Evolutionary conservation across 2,888 invertebrate genomes (phyloP).

Genomic region (Plagiodera versicolora): DNA sequence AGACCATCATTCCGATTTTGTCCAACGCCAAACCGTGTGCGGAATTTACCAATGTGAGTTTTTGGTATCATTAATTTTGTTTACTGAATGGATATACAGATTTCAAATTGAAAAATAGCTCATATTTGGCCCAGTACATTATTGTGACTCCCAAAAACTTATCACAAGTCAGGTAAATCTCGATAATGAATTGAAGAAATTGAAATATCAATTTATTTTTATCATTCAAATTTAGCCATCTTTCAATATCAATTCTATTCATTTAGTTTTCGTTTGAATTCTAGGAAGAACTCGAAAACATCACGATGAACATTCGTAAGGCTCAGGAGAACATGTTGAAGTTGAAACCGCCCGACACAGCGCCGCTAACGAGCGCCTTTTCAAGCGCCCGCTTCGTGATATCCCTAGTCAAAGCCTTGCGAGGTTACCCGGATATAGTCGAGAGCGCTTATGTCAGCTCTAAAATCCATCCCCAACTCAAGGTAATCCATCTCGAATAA

Average conservation of each 20-base stretch:
- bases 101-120: no score
- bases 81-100: no score
- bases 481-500: background rate
- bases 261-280: conserved; percentile 23
- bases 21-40: conserved; percentile 65
- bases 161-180: no score
- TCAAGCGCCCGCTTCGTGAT: conserved; percentile 64
- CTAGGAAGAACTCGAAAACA: conserved; percentile 48
- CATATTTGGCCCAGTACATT: no score
- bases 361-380: conserved; percentile 65
- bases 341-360: conserved; percentile 63
- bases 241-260: no score
- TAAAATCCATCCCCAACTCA: conserved; percentile 43
- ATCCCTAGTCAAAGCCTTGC: conserved; percentile 59
- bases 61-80: no score
- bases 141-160: no score
- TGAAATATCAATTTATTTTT: no score
- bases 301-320: conserved; percentile 56
- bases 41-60: conserved; percentile 46
- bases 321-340: conserved; percentile 67
- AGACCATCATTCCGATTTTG: conserved; percentile 75
- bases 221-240: no score
- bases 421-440: conserved; percentile 47
- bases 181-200: no score
- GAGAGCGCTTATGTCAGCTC: conserved; percentile 51